Conservation (phyloP, 1,140 invertebrate genomes). For the Caenorhabditis remanei region DNA sequence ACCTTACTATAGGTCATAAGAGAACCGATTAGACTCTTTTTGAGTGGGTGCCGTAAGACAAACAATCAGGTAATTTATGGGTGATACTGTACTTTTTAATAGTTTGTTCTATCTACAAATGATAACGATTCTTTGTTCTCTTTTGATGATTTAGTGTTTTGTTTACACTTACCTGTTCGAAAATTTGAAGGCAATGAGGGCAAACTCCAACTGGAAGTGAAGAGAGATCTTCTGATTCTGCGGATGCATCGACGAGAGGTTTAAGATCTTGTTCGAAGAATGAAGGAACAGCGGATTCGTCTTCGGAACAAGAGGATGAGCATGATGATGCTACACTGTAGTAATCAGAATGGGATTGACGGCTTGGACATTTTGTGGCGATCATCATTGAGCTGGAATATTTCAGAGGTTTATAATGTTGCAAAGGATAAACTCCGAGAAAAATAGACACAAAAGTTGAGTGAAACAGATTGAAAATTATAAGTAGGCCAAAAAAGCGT, state of each 20-base stretch:
- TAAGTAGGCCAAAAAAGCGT: too few relatives aligned
- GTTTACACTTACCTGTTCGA: constrained; percentile 44
- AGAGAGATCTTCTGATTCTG: neutral
- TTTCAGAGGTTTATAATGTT: neutral
- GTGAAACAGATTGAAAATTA: too few relatives aligned
- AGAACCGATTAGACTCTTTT: constrained; percentile 27
- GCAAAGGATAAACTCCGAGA: neutral
- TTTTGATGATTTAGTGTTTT: constrained; percentile 31
- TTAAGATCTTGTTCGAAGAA: constrained; percentile 13
- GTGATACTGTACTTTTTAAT: neutral
- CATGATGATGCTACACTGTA: constrained; percentile 5
- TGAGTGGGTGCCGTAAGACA: constrained; percentile 27
- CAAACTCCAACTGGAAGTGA: constrained; percentile 42
- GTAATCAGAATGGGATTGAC: constrained; percentile 44
- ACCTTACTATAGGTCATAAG: constrained; percentile 18
- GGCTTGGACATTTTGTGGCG: neutral
- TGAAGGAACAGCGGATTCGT: neutral
- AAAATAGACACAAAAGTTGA: neutral
- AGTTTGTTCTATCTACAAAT: neutral
- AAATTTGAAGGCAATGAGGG: constrained; percentile 42
- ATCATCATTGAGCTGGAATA: constrained; percentile 3
- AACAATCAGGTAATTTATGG: constrained; percentile 13
- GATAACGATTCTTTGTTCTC: constrained; percentile 31
- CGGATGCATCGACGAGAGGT: neutral
- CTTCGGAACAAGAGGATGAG: constrained; percentile 29